Conservation (phyloP, 1,140 invertebrate genomes). For the Phenacoccus solenopsis region DNA sequence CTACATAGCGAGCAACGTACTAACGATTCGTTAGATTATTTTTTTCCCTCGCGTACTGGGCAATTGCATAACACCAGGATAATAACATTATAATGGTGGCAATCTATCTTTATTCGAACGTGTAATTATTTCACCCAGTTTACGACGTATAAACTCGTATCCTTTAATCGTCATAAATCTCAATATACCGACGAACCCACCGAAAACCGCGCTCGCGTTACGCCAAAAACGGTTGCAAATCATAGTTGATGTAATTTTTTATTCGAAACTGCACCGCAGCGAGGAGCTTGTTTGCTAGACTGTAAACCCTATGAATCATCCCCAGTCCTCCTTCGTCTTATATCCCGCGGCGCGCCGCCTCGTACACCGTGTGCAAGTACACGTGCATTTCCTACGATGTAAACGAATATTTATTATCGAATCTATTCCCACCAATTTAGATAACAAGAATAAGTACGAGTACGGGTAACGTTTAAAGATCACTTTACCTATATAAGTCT, state of each 20-base stretch:
- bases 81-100: background rate
- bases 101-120: background rate
- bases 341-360: too few relatives aligned
- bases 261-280: background rate
- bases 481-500: background rate
- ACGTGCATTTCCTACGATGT: background rate
- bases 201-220: too few relatives aligned
- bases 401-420: background rate
- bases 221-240: background rate
- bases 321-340: background rate
- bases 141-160: background rate
- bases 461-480: background rate
- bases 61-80: background rate
- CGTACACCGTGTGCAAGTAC: too few relatives aligned
- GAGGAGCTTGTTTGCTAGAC: background rate
- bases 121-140: background rate
- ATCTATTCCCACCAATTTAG: conserved; percentile 1
- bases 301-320: background rate
- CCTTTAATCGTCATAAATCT: background rate
- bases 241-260: background rate
- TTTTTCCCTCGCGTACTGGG: too few relatives aligned
- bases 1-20: too few relatives aligned
- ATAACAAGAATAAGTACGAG: background rate
- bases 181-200: background rate
- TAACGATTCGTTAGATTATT: background rate